A percentile compares a stretch with the other conserved stretches of the same genome.
Conservation (phyloP, 2,888 invertebrate species). For the Sussaba pulchella region DNA sequence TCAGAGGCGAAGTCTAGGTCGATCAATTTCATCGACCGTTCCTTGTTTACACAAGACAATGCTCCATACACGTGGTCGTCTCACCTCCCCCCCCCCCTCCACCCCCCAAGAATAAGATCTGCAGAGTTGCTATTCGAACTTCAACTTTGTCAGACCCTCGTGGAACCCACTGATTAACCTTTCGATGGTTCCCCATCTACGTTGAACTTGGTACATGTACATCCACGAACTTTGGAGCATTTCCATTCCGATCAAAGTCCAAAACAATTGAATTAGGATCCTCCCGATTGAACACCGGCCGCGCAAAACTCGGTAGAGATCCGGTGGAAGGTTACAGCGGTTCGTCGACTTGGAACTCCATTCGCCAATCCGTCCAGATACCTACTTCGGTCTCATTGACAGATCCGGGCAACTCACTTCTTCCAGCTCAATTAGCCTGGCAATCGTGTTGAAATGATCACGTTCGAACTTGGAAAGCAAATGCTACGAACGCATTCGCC, state of each 20-base stretch:
- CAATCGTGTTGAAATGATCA: conserved; percentile 38
- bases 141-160: conserved; percentile 41
- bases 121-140: not conserved
- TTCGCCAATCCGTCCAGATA: not conserved
- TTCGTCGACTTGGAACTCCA: conserved; percentile 23
- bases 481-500: conserved; percentile 14
- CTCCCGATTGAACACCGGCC: conserved; percentile 44
- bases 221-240: conserved; percentile 49
- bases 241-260: conserved; percentile 60
- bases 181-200: conserved; percentile 30
- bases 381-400: conserved; percentile 7
- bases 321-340: conserved; percentile 13
- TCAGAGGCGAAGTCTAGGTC: not conserved
- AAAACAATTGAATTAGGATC: conserved; percentile 57
- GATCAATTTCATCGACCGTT: conserved; percentile 6
- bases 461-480: conserved; percentile 12
- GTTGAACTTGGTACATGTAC: not conserved
- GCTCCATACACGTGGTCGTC: not conserved
- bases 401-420: conserved; percentile 8
- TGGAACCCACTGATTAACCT: conserved; percentile 40
- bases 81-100: not conserved
- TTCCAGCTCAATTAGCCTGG: conserved; percentile 18
- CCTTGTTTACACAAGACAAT: not conserved
- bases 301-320: conserved; percentile 4
- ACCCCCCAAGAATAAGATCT: not conserved